These are phyloP conservation scores for Ceratotherium simum DNA, from an alignment of 2,113 vertebrate species.

Conservation along the genomic window DNA sequence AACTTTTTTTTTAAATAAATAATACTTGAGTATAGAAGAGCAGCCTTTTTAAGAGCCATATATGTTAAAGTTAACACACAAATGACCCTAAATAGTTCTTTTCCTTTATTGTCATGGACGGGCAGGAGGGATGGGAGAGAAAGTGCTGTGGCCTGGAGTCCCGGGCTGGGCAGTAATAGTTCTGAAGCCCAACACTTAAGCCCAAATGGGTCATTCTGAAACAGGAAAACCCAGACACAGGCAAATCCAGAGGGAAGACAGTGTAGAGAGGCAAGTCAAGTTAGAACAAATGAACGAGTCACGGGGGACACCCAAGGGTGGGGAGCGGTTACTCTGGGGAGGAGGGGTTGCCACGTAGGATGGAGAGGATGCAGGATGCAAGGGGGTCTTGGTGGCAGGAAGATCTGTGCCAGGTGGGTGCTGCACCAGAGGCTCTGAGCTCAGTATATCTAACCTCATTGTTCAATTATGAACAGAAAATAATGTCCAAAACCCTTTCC, in stretches of 20 bases:
- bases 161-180: background rate
- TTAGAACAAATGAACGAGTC: background rate
- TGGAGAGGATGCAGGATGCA: too few species aligned
- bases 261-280: too few species aligned
- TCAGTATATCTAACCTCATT: fast-evolving
- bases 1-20: background rate
- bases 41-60: background rate
- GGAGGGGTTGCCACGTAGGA: background rate
- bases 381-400: background rate
- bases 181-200: background rate
- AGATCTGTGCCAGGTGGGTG: background rate
- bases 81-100: background rate
- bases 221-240: background rate
- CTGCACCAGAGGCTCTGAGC: background rate
- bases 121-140: background rate
- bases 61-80: background rate
- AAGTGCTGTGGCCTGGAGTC: background rate
- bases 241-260: background rate
- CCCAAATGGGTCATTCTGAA: background rate
- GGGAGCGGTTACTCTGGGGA: background rate
- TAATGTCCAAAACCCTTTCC: background rate
- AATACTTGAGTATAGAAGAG: background rate
- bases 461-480: background rate
- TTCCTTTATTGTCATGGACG: background rate
- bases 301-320: background rate